A percentile compares a stretch with the other conserved stretches of the same genome.
These are phyloP conservation scores for Stenoptilia bipunctidactyla DNA, from an alignment of 2,888 invertebrate genomes.

Conservation along the genomic window DNA sequence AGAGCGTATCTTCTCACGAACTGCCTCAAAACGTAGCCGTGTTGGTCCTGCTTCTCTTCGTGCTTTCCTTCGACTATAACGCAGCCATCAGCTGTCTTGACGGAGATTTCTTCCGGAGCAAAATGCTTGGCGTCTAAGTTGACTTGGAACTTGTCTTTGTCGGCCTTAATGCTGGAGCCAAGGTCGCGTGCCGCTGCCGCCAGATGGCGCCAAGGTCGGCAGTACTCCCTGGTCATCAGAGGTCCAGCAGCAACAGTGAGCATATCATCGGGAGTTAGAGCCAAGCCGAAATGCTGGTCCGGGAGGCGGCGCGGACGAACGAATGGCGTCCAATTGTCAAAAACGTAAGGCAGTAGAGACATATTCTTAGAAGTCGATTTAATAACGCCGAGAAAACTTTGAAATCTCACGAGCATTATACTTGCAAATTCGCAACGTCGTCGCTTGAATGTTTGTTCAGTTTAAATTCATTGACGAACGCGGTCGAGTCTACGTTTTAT, in stretches of 20 bases:
- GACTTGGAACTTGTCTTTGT: constrained; percentile 59
- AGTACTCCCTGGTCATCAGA: constrained; percentile 39
- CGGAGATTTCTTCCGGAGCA: constrained; percentile 80
- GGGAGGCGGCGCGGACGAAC: constrained; percentile 53
- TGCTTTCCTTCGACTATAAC: constrained; percentile 84
- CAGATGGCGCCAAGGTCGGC: constrained; percentile 54
- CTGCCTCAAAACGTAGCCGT: constrained; percentile 80
- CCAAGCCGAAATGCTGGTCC: constrained; percentile 69
- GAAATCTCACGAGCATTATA: neutral
- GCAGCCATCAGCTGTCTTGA: constrained; percentile 77
- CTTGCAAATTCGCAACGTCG: neutral
- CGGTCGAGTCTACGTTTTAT: neutral
- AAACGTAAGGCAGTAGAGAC: constrained; percentile 36
- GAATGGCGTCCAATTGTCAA: constrained; percentile 24
- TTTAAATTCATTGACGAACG: neutral
- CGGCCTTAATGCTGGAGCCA: constrained; percentile 64
- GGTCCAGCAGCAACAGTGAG: constrained; percentile 31
- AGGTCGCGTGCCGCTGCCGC: constrained; percentile 59
- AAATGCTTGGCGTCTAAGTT: constrained; percentile 84
- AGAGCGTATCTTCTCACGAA: constrained; percentile 77
- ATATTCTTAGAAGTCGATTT: constrained; percentile 19
- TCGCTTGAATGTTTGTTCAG: neutral
- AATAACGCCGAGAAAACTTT: neutral
- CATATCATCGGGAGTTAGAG: constrained; percentile 58
- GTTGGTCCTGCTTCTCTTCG: constrained; percentile 81